These are phyloP conservation scores for Gibbula magus DNA, from an alignment of 2,888 invertebrate species.

Conservation along the genomic window DNA sequence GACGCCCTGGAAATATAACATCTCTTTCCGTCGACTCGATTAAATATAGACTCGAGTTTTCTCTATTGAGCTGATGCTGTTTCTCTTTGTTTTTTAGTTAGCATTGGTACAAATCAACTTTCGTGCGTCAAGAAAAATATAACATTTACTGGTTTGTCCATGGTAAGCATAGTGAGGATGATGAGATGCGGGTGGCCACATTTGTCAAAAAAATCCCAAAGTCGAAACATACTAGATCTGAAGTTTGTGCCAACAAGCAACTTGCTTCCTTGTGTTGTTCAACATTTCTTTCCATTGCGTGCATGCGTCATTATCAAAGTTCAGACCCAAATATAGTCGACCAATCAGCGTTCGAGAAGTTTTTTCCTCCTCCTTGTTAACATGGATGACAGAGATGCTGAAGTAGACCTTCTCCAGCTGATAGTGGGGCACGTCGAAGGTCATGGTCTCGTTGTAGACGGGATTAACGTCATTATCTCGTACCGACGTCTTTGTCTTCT, in stretches of 20 bases:
- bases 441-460: conserved; percentile 64
- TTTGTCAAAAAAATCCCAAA: no score
- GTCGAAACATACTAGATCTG: conserved; percentile 34
- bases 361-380: conserved; percentile 41
- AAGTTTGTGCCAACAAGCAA: conserved; percentile 61
- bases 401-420: conserved; percentile 64
- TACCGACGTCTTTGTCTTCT: conserved; percentile 60
- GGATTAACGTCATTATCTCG: conserved; percentile 56
- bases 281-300: conserved; percentile 67
- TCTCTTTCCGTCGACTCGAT: no score
- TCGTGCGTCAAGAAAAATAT: no score
- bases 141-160: no score
- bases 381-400: conserved; percentile 56
- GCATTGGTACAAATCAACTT: no score
- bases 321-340: conserved; percentile 61
- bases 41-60: no score
- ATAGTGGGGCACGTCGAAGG: conserved; percentile 64
- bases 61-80: no score
- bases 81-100: no score
- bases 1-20: no score
- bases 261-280: conserved; percentile 62
- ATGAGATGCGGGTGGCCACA: no score
- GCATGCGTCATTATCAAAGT: conserved; percentile 56
- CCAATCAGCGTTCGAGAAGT: conserved; percentile 56
- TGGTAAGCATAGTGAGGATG: no score